These are phyloP conservation scores for Tragopan temminckii DNA, from an alignment of 2,797 vertebrate species.

Conservation along the genomic window DNA sequence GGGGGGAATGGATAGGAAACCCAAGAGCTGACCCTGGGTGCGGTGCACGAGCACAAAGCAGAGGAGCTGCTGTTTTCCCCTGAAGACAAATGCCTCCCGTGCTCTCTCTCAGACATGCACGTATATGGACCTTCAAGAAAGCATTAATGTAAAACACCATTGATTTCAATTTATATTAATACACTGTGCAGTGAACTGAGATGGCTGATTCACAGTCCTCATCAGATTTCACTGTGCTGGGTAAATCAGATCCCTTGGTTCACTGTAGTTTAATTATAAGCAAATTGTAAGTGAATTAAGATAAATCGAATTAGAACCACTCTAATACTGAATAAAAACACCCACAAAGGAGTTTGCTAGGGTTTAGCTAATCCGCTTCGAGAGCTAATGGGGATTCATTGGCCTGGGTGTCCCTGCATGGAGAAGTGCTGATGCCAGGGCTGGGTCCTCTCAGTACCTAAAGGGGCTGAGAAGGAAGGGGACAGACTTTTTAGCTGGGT, in stretches of 20 bases:
- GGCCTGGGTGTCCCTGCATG: rapidly evolving
- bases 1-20: background rate
- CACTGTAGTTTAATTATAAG: constrained; percentile 67
- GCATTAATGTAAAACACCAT: constrained; percentile 44
- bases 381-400: background rate
- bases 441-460: background rate
- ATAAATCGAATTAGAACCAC: constrained; percentile 69
- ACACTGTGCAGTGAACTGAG: constrained; percentile 63
- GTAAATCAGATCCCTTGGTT: constrained; percentile 63
- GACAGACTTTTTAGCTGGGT: no score
- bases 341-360: background rate
- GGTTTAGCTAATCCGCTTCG: background rate
- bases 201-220: constrained; percentile 63
- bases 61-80: background rate
- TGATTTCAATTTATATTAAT: constrained; percentile 68
- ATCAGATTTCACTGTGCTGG: constrained; percentile 51
- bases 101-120: background rate
- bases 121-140: background rate
- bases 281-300: constrained; percentile 72
- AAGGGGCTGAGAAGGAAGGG: no score
- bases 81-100: background rate
- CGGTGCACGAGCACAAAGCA: rapidly evolving
- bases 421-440: rapidly evolving
- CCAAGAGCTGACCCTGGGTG: no score
- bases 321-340: constrained; percentile 16